Conservation (phyloP, 2,888 invertebrate genomes). For the Meta bourneti region DNA sequence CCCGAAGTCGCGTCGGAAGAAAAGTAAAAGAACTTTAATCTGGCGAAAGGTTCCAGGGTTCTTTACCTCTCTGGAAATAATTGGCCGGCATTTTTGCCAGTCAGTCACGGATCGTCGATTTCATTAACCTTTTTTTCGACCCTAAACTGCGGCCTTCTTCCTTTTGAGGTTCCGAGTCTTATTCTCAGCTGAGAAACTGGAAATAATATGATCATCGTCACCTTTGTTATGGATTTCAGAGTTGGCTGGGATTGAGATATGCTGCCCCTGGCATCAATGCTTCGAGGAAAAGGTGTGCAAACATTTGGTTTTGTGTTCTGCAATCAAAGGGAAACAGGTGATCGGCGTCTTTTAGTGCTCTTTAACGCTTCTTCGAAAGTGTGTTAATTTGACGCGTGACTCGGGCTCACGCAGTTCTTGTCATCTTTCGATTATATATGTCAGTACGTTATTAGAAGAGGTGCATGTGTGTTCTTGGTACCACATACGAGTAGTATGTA, state of each 20-base stretch:
- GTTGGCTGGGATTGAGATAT: too few species aligned
- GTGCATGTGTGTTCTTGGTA: not conserved
- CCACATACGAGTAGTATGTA: too few species aligned
- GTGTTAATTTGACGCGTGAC: slow-evolving; percentile 25
- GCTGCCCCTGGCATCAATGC: too few species aligned
- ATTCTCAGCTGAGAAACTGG: not conserved
- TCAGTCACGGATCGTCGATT: slow-evolving; percentile 60
- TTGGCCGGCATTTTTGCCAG: slow-evolving; percentile 33
- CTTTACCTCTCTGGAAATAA: slow-evolving; percentile 20
- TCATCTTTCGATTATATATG: not conserved
- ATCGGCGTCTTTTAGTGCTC: slow-evolving; percentile 2
- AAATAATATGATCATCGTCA: too few species aligned
- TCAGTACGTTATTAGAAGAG: not conserved
- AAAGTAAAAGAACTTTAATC: not conserved
- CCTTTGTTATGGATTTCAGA: too few species aligned
- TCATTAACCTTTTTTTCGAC: slow-evolving; percentile 62
- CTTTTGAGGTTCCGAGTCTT: not conserved
- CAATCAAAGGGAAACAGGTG: slow-evolving; percentile 9
- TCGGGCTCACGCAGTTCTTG: not conserved
- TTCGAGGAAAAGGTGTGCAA: slow-evolving; percentile 6
- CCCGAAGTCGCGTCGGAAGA: not conserved
- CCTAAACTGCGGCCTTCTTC: not conserved
- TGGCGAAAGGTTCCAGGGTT: not conserved
- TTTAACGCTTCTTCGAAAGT: slow-evolving; percentile 5
- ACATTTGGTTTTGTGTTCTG: slow-evolving; percentile 1